These are phyloP conservation scores for Bursaphelenchus mucronatus DNA, from an alignment of 1,140 invertebrate species.

Conservation along the genomic window DNA sequence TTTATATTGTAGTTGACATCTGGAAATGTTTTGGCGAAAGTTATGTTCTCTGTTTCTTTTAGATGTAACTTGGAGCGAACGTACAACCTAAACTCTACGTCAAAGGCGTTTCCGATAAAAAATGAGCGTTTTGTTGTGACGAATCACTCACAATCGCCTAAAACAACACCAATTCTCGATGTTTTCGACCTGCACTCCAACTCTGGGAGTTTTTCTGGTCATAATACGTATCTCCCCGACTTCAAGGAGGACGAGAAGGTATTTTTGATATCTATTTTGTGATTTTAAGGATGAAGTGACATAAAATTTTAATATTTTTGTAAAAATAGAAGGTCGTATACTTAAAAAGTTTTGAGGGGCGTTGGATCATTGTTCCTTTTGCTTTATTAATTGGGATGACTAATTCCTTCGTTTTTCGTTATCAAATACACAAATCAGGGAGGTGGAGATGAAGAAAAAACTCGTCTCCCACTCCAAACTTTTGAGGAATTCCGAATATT, in stretches of 20 bases:
- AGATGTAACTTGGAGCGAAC: conserved; percentile 27
- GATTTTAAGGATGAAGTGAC: not conserved
- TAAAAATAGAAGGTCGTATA: no score
- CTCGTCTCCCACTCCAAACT: no score
- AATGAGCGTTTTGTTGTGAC: not conserved
- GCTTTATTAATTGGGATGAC: no score
- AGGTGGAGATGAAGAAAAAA: no score
- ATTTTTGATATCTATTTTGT: not conserved
- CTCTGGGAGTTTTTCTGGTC: not conserved
- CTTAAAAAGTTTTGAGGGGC: no score
- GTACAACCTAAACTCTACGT: conserved; percentile 25
- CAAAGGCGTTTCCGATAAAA: conserved; percentile 23
- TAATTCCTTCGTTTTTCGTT: no score
- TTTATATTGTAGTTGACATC: not conserved
- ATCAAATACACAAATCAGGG: no score
- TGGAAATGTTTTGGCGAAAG: not conserved
- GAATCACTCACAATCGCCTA: conserved; percentile 17
- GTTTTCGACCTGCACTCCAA: conserved; percentile 12
- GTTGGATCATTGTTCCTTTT: no score
- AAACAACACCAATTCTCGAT: conserved; percentile 16
- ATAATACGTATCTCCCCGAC: conserved; percentile 8
- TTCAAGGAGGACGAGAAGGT: not conserved
- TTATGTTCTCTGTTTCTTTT: conserved; percentile 10
- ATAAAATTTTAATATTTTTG: no score
- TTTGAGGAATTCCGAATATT: no score